Percentiles rank a stretch among this genome's conserved stretches.
Conservation (phyloP, 2,113 vertebrate species). For the Aldabrachelys gigantea region DNA sequence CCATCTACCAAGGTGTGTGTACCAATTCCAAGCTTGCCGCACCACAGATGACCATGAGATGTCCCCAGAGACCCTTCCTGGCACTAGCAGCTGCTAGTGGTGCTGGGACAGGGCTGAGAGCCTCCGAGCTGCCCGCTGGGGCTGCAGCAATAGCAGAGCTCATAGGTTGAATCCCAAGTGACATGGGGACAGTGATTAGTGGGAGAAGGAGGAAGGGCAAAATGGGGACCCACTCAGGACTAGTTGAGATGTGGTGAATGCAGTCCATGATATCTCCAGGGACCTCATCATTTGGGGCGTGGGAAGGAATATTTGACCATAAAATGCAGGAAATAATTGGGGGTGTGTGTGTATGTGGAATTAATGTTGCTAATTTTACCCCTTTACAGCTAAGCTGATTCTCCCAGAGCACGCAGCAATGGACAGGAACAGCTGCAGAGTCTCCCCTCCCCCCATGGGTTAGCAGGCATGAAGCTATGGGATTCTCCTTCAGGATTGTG, state of each 20-base stretch:
- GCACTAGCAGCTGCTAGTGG: no score
- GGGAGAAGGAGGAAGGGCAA: not conserved
- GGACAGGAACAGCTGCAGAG: not conserved
- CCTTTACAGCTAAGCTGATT: accelerated
- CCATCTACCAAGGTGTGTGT: no score
- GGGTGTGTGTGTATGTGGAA: not conserved
- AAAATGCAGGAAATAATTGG: not conserved
- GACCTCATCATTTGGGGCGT: not conserved
- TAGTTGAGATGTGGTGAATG: not conserved
- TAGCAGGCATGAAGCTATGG: not conserved
- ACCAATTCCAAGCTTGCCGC: not conserved
- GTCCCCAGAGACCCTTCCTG: not conserved
- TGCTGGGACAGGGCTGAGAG: not conserved
- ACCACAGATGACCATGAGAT: not conserved
- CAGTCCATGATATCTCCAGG: not conserved
- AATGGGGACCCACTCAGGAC: not conserved
- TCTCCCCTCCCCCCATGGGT: accelerated
- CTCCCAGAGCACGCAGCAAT: not conserved
- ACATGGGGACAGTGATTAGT: accelerated
- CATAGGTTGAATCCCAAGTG: not conserved
- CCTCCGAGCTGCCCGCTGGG: accelerated
- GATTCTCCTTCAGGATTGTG: not conserved
- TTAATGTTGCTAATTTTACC: not conserved
- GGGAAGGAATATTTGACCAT: no score
- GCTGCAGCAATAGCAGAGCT: not conserved